phyloP scores from a whole-genome alignment of 2,113 vertebrate species.

The Alexandromys fortis region DNA sequence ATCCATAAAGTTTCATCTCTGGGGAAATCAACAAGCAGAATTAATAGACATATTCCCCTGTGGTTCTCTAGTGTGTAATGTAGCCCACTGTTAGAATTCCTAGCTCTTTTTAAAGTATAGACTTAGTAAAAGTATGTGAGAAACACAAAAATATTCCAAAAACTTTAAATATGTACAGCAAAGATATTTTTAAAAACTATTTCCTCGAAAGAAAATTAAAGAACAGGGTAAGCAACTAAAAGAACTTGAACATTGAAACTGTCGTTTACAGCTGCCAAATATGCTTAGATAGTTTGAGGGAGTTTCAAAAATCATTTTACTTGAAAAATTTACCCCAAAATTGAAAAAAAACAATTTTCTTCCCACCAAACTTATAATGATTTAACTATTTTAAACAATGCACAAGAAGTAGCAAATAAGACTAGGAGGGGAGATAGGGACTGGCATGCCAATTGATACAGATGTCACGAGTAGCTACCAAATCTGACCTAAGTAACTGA shows the following conservation, averaged over 20 bases:
- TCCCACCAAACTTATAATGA: not conserved
- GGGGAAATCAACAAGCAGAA: slow-evolving; percentile 21
- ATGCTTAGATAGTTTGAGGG: too few relatives aligned
- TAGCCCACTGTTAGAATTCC: too few relatives aligned
- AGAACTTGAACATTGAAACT: not conserved
- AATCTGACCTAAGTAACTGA: too few relatives aligned
- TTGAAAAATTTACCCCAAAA: too few relatives aligned
- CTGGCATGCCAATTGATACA: not conserved
- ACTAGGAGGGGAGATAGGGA: not conserved
- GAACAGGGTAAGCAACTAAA: not conserved
- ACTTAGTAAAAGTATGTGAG: not conserved
- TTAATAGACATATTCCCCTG: not conserved
- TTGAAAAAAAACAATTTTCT: not conserved
- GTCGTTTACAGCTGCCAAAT: not conserved
- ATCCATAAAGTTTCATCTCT: not conserved
- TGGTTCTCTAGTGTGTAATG: not conserved
- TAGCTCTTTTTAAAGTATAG: not conserved
- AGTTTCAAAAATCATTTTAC: not conserved
- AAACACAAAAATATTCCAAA: too few relatives aligned
- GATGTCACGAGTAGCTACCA: too few relatives aligned
- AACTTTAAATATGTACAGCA: not conserved
- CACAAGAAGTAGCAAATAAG: not conserved
- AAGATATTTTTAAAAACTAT: not conserved
- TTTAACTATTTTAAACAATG: not conserved
- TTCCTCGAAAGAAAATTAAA: not conserved